phyloP scores from a whole-genome alignment of 2,888 invertebrate species.

The Melolontha melolontha region DNA sequence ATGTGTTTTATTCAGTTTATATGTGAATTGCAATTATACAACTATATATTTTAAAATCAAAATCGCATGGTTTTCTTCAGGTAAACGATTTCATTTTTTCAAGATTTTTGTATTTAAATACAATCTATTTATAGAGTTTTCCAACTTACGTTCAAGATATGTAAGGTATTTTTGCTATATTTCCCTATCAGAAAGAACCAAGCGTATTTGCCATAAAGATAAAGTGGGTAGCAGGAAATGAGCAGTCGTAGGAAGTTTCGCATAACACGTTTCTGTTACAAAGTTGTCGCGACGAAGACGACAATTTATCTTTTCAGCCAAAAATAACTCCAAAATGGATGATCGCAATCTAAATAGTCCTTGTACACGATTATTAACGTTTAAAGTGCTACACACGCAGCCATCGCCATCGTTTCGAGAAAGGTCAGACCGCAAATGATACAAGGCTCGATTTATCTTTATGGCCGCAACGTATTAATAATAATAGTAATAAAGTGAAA shows the following conservation, averaged over 20 bases:
- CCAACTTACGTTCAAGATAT: slow-evolving; percentile 6
- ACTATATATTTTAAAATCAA: too few relatives aligned
- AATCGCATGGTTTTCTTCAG: too few relatives aligned
- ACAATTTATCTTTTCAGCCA: slow-evolving; percentile 28
- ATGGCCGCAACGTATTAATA: slow-evolving; percentile 2
- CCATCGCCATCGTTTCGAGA: slow-evolving; percentile 13
- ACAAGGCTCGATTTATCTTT: slow-evolving; percentile 12
- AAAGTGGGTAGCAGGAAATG: slow-evolving; percentile 36
- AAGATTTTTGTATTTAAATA: too few relatives aligned
- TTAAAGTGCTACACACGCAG: slow-evolving; percentile 24
- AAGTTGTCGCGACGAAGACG: slow-evolving; percentile 19
- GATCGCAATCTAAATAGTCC: slow-evolving; percentile 35
- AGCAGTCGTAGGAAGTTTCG: slow-evolving; percentile 33
- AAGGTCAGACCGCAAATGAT: slow-evolving; percentile 17
- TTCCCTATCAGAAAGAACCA: slow-evolving; percentile 28
- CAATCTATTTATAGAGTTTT: too few relatives aligned
- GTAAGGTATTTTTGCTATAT: slow-evolving; percentile 30
- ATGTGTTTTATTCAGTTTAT: too few relatives aligned
- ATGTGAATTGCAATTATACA: too few relatives aligned
- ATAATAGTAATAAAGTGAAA: background rate
- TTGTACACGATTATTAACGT: slow-evolving; percentile 30
- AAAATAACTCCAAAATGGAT: slow-evolving; percentile 37
- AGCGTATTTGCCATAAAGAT: slow-evolving; percentile 37
- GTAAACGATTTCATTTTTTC: too few relatives aligned
- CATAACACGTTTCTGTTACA: slow-evolving; percentile 21